These are phyloP conservation scores for Margarornis squamiger DNA, from an alignment of 2,797 vertebrate species.

Conservation along the genomic window DNA sequence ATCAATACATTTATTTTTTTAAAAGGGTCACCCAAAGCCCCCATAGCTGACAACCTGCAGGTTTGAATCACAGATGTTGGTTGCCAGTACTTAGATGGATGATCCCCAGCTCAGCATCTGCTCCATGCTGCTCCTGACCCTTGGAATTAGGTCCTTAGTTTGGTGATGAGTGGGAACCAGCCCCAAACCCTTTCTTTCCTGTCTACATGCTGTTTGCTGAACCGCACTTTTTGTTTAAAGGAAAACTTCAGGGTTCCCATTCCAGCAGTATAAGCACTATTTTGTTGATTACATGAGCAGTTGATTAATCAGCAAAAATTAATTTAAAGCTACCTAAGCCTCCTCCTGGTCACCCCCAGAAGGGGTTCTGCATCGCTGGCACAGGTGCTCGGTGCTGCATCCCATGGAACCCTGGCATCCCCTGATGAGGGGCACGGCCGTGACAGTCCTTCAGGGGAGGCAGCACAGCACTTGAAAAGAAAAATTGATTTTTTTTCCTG, in stretches of 20 bases:
- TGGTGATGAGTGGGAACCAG: neutral
- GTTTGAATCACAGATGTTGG: rapidly evolving
- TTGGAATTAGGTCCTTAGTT: too few relatives aligned
- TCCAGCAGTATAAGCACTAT: neutral
- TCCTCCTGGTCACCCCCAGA: rapidly evolving
- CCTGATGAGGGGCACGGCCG: rapidly evolving
- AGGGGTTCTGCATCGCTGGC: neutral
- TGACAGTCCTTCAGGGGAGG: rapidly evolving
- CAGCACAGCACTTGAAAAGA: neutral
- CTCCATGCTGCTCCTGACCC: neutral
- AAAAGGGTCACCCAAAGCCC: neutral
- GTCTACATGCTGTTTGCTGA: neutral
- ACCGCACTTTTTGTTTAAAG: neutral
- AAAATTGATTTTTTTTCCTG: neutral
- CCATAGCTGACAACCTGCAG: rapidly evolving
- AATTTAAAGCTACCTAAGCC: neutral
- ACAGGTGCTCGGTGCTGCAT: rapidly evolving
- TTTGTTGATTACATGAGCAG: neutral
- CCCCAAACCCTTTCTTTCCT: neutral
- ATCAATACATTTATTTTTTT: neutral
- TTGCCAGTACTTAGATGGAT: neutral
- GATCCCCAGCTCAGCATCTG: neutral
- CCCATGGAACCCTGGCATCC: rapidly evolving
- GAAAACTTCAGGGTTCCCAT: conserved; percentile 14
- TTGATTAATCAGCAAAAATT: neutral